Base-by-base conservation (phyloP, 2,113 vertebrate species). In the Myodes glareolus region DNA sequence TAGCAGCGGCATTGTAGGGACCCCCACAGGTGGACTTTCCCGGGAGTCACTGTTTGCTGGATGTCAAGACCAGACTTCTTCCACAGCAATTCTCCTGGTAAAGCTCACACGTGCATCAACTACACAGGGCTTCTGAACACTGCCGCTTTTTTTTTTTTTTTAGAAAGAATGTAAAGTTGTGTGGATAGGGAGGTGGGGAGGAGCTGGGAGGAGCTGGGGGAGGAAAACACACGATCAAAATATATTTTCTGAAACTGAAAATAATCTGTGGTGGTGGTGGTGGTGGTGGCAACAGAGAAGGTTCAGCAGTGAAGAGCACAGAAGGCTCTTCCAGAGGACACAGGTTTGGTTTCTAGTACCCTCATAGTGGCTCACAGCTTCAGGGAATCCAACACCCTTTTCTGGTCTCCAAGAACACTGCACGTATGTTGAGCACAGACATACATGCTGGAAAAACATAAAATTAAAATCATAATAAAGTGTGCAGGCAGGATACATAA, bases 31-130 rank as follows among this genome's bases (percentile, higher is more conserved):
- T n/a, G 25, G 78, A 14, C 78, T 58, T 82, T 58, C 52, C 4
- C 5, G 3, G 23, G 3, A 58, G 52, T 58, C 78, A 58, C 50
- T 81, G 33, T 58, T 36, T 25, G 80, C 36, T 1, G 47, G 31
- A 52, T 1, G 7, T n/a, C 50, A 50, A 80, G 17, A 33, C 77
- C 17, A 13, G 47, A 36, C 29, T 0, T 50, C 45, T 33, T 52
- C 77, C 1, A 25, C 10, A 7, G 3, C 52, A 58, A 36, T 36
- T 81, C 52, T 58, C 50, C 23, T 55, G 21, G n/a, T 42, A 75
- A 23, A 7, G 2, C 5, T 1, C 1, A 2, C 2, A 25, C 2
- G 81, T 31, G n/a, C 13, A 63, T 7, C 55, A 63, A 42, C 80
- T 61, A 84, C 12, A 29, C 36, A 29, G n/a, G 55, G 25, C 23